phyloP scores from a whole-genome alignment of 2,888 invertebrate genomes.

The Agrochola macilenta region DNA sequence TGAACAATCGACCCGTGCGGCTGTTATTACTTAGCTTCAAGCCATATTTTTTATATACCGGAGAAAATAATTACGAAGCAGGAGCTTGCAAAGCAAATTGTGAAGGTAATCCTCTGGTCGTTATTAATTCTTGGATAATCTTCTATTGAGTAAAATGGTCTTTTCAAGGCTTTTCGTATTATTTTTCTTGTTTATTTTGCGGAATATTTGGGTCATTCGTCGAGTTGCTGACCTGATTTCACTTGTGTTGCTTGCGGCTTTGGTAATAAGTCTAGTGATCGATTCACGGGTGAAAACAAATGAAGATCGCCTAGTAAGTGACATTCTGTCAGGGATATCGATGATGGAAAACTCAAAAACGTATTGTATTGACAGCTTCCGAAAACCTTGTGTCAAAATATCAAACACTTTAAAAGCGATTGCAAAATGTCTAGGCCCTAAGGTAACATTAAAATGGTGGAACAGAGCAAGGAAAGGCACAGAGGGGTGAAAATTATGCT shows the following conservation, averaged over 20 bases:
- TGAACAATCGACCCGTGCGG: no score
- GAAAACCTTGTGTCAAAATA: no score
- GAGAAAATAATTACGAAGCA: constrained; percentile 37
- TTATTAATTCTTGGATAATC: constrained; percentile 56
- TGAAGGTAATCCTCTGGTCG: constrained; percentile 24
- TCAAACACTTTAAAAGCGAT: no score
- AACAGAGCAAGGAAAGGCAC: no score
- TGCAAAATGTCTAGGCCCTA: no score
- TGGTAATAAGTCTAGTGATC: background rate
- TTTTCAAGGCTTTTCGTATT: constrained; percentile 7
- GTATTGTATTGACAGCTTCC: no score
- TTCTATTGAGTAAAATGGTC: constrained; percentile 42
- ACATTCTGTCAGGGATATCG: background rate
- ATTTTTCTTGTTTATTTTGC: constrained; percentile 1
- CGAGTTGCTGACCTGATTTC: background rate
- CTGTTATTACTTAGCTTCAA: no score
- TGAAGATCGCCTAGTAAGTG: background rate
- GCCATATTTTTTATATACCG: constrained; percentile 9
- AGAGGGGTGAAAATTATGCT: no score
- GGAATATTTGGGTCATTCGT: background rate
- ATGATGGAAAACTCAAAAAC: no score
- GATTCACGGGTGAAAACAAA: background rate
- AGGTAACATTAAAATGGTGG: no score
- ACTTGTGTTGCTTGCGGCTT: background rate
- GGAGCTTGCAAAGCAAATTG: constrained; percentile 20